phyloP scores from a whole-genome alignment of 2,888 invertebrate genomes.

The Uropetala carovei region DNA sequence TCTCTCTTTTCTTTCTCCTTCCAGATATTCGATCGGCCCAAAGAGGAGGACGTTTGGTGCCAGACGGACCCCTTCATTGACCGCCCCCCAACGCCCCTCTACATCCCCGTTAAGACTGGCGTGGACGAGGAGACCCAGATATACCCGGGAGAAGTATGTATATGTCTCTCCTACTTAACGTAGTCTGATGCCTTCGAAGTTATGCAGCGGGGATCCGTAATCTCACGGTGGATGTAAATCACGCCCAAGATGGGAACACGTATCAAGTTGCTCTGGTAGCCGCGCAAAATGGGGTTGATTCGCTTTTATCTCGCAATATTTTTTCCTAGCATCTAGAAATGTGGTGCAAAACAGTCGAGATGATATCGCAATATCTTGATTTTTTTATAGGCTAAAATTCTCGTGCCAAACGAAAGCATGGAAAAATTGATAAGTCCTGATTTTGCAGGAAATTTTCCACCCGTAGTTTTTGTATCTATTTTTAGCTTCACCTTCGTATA shows the following conservation, averaged over 20 bases:
- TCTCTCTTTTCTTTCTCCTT: slow-evolving; percentile 64
- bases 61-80: slow-evolving; percentile 93
- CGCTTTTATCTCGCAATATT: no score
- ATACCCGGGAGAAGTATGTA: slow-evolving; percentile 88
- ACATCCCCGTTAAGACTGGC: slow-evolving; percentile 86
- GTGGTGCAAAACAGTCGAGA: no score
- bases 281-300: no score
- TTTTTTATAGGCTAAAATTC: no score
- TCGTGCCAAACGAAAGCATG: no score
- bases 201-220: neutral
- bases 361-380: no score
- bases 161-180: neutral
- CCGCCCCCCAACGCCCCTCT: slow-evolving; percentile 87
- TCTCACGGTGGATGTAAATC: neutral
- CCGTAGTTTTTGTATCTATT: no score
- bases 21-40: slow-evolving; percentile 84
- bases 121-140: slow-evolving; percentile 91
- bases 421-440: no score
- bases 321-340: no score
- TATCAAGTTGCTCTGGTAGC: no score
- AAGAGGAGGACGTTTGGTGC: slow-evolving; percentile 86
- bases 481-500: no score
- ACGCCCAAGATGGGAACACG: neutral
- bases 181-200: neutral
- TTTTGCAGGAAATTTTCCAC: no score